Evolutionary conservation across 2,797 vertebrate genomes (phyloP).

Genomic region (Galago senegalensis): DNA sequence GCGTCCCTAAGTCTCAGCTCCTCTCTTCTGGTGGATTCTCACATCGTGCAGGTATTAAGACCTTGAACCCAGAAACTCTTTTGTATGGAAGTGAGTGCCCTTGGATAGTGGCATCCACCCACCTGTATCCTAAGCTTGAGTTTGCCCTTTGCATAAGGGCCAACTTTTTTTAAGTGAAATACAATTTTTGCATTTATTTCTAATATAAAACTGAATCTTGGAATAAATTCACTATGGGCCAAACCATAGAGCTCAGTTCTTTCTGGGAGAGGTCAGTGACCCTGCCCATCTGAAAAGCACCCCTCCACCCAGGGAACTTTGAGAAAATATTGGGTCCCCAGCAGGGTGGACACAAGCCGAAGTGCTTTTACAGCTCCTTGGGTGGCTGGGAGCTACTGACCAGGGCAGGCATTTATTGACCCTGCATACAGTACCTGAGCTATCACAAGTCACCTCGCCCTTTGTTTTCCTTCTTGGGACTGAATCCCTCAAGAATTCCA

Average conservation of each 20-base stretch:
- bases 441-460: not conserved
- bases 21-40: not conserved
- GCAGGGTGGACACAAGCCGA: not conserved
- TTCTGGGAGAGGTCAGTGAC: not conserved
- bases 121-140: not conserved
- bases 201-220: not conserved
- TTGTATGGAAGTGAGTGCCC: not conserved
- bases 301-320: not conserved
- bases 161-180: not conserved
- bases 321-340: not conserved
- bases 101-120: not conserved
- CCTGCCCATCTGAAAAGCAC: not conserved
- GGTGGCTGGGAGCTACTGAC: not conserved
- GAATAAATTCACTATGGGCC: too few relatives aligned
- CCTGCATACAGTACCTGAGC: not conserved
- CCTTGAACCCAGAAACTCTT: not conserved
- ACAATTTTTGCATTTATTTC: not conserved
- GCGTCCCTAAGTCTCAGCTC: not conserved
- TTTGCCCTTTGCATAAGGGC: not conserved
- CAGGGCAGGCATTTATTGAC: not conserved
- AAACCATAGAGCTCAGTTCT: not conserved
- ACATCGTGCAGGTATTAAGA: not conserved
- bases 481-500: not conserved
- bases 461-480: rapidly evolving
- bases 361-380: too few relatives aligned